phyloP scores from a whole-genome alignment of 1,140 invertebrate genomes.

The Trypoxylus dichotomus region DNA sequence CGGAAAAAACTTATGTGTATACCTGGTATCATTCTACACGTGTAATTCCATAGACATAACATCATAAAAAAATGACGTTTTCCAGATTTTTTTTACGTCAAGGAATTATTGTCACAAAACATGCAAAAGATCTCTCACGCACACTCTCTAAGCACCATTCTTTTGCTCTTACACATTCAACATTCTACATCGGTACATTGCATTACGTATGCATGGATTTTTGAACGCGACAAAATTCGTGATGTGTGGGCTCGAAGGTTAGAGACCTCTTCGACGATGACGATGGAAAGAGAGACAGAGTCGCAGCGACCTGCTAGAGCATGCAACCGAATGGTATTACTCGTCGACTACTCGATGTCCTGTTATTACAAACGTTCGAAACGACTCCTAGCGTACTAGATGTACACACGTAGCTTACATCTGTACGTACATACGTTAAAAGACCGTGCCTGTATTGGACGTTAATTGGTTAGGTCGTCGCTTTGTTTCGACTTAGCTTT shows the following conservation, averaged over 20 bases:
- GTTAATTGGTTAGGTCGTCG: too few species aligned
- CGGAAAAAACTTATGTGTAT: too few species aligned
- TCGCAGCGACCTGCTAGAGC: not conserved
- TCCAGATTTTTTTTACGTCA: not conserved
- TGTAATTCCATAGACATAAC: too few species aligned
- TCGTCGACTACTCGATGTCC: not conserved
- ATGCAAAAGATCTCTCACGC: constrained; percentile 4
- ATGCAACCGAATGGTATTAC: not conserved
- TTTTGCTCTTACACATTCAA: not conserved
- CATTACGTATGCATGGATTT: not conserved
- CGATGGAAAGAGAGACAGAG: not conserved
- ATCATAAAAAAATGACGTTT: not conserved
- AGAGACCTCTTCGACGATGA: not conserved
- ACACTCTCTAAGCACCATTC: not conserved
- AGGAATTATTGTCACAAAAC: constrained; percentile 9
- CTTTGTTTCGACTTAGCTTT: too few species aligned
- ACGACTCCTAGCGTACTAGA: not conserved
- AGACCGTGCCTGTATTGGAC: too few species aligned
- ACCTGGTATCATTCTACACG: too few species aligned
- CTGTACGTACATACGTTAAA: too few species aligned
- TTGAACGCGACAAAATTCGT: constrained; percentile 21
- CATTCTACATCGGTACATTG: not conserved
- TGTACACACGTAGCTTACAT: too few species aligned
- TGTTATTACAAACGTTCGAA: not conserved
- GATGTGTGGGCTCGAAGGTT: constrained; percentile 14